Evolutionary conservation across 2,113 vertebrate genomes (phyloP), one percentile per base, ranked within the genome.

Genomic region (Notothenia coriiceps): DNA sequence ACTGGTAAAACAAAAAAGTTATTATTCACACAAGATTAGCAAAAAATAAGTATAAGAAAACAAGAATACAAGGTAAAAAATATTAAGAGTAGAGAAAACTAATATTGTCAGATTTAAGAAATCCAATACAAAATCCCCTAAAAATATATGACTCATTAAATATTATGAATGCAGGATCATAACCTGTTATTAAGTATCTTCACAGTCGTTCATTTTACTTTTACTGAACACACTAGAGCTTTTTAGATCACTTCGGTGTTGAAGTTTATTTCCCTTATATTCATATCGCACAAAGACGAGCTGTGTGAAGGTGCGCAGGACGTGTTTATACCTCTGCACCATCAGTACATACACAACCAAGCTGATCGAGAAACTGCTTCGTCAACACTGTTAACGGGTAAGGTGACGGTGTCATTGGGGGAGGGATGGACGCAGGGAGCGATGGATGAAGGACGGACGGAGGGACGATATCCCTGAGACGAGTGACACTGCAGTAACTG

Each of bases 331-430:
- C 83, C 40, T 12, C 18, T 77, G 74, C 82, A 80, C 78, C 14
- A 3, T 87, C 84, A 84, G 86, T 85, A 13, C 73, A 79, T 66
- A 76, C 66, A 76, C 55, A 50, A 79, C 68, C 80, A 59, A 66
- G 57, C 79, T 75, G 69, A 83, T 75, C 59, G 74, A 63, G 83
- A 78, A 89, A 88, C 10, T 90, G 91, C 90, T 89, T 92, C 70
- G 87, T 90, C 90, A 86, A 92, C 91, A 79, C 56, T 54, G 82
- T 84, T 86, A 80, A 87, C 43, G 33, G 66, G 50, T 86, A 82
- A 87, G 88, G 88, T 91, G 91, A 82, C 64, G 65, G 74, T 89
- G 89, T 92, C 89, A 80, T 76, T 7, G 12, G 25, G 80, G 60
- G 49, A 10, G 47, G 61, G 50, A 49, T 60, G 66, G 66, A n/a